Evolutionary conservation across 2,888 invertebrate genomes (phyloP), one percentile per base, ranked within the genome.

Genomic region (Eurytoma californica): DNA sequence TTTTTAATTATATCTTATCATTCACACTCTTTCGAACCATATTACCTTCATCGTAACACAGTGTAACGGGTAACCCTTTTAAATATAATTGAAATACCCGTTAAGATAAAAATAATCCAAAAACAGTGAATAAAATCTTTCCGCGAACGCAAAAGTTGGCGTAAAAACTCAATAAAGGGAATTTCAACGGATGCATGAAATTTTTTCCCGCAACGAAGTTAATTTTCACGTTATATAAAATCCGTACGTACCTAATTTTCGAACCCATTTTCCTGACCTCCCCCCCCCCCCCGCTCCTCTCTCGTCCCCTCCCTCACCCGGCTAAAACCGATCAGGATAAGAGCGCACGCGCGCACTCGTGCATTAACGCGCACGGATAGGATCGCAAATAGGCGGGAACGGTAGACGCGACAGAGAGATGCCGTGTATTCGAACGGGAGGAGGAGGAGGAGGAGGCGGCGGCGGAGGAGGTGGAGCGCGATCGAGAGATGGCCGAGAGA

Each of bases 371-470:
- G 72, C 67, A 57, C 66, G 78, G 72, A 80, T 75, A 80, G 75
- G 78, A 80, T 80, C 80, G 75, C 78, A 80, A 80, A 80, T 75
- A 78, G 78, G 75, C 78, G 73, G 74, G 69, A 76, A 72, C 70
- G 73, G 57, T 60, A 68, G 66, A 69, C 55, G 63, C 70, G 74
- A 65, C 73, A 72, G 70, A 65, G 72, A 76, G 49, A 68, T 72
- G 60, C 74, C 57, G 49, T 70, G 63, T 70, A 68, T 58, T 63
- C 57, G 49, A 65, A 60, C 66, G 24, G 5, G 57, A 60, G 16
- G 65, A 13, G 51, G 72, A 58, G 72, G 80, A 81, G 61, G 30
- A 39, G 47, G 69, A 51, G 51, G 39, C 39, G 39, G 39, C 39
- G 39, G 39, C 39, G 39, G 79, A 61, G 78, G 60, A 18, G 47